Evolutionary conservation across 2,888 invertebrate genomes (phyloP), one percentile per base, ranked within the genome.

Genomic region (Tetanocera ferruginea): DNA sequence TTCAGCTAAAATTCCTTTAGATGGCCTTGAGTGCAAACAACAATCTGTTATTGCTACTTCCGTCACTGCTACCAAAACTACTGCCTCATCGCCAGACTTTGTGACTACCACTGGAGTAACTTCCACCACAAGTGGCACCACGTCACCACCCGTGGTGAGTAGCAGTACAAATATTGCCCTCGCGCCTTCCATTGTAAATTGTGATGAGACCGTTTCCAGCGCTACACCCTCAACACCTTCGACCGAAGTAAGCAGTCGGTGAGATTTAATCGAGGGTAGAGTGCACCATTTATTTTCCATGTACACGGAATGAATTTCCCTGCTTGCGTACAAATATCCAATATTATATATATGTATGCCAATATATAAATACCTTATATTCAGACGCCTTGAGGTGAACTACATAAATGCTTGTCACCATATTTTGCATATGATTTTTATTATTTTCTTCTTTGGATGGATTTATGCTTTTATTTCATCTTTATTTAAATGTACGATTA

Each of bases 111-210:
- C 80, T 19, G 87, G 88, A 51, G 88, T 89, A 34, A 88, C 88
- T 8, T 88, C 88, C 60, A 88, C 88, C 52, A 88, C 88, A 28
- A 87, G 89, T 80, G 88, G 87, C 77, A 85, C 82, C 80, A 86
- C 83, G 57, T 85, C 89, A 25, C 89, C 89, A 51, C 88, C 88
- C n/a, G 87, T 88, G 80, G 89, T 88, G 77, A 88, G 89, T 81
- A 88, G 88, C 84, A 88, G 89, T 84, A 88, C 88, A 80, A 88
- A 84, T 81, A 79, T 82, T 72, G 81, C 82, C 55, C 75, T 78
- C 43, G 81, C 81, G 52, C 82, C 81, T 57, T 76, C 80, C 51
- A 77, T 75, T 9, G 71, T 55, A 25, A 43, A 80, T 28, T 78
- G 80, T 73, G 89, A 88, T 72, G 88, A 88, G 80, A 84, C 85